These are phyloP conservation scores for Pogonomyrmex barbatus DNA, from an alignment of 1,140 invertebrate genomes.

Conservation along the genomic window DNA sequence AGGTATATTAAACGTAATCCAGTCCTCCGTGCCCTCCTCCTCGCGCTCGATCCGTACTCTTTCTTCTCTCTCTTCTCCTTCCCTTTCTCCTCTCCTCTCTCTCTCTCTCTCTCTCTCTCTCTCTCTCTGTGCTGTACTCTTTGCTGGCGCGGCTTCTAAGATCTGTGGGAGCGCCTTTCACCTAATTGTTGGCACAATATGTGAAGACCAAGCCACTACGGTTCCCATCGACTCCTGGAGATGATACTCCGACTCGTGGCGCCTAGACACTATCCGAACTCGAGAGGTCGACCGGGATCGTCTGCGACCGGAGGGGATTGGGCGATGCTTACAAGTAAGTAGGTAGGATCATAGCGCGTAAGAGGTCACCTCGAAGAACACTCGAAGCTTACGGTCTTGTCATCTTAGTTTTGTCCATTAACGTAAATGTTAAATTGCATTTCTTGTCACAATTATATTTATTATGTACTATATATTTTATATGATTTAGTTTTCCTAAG, in stretches of 20 bases:
- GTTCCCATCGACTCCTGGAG: conserved; percentile 84
- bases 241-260: conserved; percentile 74
- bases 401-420: neutral
- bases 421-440: neutral
- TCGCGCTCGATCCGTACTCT: neutral
- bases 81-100: neutral
- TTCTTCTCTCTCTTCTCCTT: conserved; percentile 30
- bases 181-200: conserved; percentile 86
- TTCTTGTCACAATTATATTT: neutral
- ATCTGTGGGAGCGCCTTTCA: conserved; percentile 85
- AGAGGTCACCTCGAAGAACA: conserved; percentile 47
- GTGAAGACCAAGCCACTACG: conserved; percentile 83
- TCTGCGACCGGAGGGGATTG: conserved; percentile 31
- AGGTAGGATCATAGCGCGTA: conserved; percentile 52
- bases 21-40: conserved; percentile 69
- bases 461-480: neutral
- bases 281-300: conserved; percentile 55
- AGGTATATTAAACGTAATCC: conserved; percentile 84
- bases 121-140: neutral
- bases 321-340: conserved; percentile 15
- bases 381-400: neutral
- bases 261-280: conserved; percentile 51
- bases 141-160: conserved; percentile 59
- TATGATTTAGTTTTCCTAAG: neutral
- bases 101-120: neutral